These are phyloP conservation scores for Drosophila robusta DNA, from an alignment of 2,888 invertebrate genomes.

Conservation along the genomic window DNA sequence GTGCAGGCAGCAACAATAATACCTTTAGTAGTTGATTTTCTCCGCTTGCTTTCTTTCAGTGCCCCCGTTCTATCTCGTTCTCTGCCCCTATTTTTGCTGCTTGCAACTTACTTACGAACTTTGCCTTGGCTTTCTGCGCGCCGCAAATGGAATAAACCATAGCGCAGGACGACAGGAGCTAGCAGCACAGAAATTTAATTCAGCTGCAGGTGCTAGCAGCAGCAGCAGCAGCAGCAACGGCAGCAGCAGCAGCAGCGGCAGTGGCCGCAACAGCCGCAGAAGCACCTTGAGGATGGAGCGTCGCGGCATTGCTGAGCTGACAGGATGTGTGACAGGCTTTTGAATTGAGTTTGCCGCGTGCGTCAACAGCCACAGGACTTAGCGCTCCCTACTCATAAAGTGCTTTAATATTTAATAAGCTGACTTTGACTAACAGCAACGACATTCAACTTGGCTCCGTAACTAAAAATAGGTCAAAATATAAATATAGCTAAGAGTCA, in stretches of 20 bases:
- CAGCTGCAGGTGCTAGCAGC: conserved; percentile 62
- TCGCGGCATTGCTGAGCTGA: conserved; percentile 10
- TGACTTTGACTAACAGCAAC: conserved; percentile 43
- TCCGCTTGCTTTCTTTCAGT: not conserved
- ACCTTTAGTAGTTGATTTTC: conserved; percentile 51
- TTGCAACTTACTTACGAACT: conserved; percentile 52
- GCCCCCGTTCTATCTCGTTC: not conserved
- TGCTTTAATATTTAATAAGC: conserved; percentile 71
- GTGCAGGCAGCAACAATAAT: conserved; percentile 72
- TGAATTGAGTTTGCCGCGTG: conserved; percentile 50
- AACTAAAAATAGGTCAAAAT: conserved; percentile 6
- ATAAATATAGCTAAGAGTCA: not conserved
- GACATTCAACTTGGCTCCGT: conserved; percentile 35
- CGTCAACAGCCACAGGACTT: conserved; percentile 73
- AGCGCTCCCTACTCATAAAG: conserved; percentile 47
- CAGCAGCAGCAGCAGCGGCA: not conserved
- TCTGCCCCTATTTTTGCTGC: conserved; percentile 6
- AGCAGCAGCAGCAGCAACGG: not conserved
- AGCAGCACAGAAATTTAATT: conserved; percentile 66
- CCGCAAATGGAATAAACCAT: conserved; percentile 49
- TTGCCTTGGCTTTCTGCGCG: conserved; percentile 32
- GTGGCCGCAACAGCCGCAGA: conserved; percentile 14
- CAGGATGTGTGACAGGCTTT: conserved; percentile 73
- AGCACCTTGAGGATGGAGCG: conserved; percentile 12
- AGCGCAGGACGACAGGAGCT: conserved; percentile 13